Evolutionary conservation across 2,888 invertebrate species (phyloP), one percentile per base, ranked within the genome.

Genomic region (Oligia strigilis): DNA sequence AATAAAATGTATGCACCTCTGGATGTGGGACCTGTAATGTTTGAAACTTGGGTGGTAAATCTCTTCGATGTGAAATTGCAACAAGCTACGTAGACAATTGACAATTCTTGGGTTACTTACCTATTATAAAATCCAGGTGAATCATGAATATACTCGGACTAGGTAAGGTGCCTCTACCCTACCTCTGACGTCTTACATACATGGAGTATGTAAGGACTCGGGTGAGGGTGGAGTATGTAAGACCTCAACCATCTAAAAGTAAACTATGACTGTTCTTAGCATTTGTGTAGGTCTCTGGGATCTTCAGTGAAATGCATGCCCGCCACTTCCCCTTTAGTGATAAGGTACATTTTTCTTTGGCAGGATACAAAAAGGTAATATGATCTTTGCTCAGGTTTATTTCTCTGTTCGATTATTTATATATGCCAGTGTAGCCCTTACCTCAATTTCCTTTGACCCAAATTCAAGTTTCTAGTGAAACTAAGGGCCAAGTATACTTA

Each of bases 21-120:
- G 75, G 83, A 86, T 85, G 64, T 62, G 64, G 85, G 70, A 75
- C 58, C 75, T 72, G 71, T 69, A 65, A 78, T 67, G 74, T 81
- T 71, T 52, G 19, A 70, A 60, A 17, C 76, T 75, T 85, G 76
- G 82, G 72, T 70, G 86, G 86, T 77, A 79, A 77, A 72, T 79
- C 75, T 75, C 70, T 52, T 67, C 29, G 64, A 65, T 77, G n/a
- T 36, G 13, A 74, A 77, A 73, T 74, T 77, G 70, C 78, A 73
- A 75, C 6, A 60, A 72, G 40, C 40, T 40, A n/a, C 6, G 13
- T 58, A 43, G n/a, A n/a, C 40, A n/a, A 58, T 40, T 17, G 17
- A 72, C 23, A 71, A 40, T 58, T 72, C 17, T n/a, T 17, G 40
- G n/a, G 40, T 43, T n/a, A 58, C 14, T 14, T 49, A 60, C n/a